phyloP scores from a whole-genome alignment of 2,113 vertebrate species.

The Australoheros scitulus region DNA sequence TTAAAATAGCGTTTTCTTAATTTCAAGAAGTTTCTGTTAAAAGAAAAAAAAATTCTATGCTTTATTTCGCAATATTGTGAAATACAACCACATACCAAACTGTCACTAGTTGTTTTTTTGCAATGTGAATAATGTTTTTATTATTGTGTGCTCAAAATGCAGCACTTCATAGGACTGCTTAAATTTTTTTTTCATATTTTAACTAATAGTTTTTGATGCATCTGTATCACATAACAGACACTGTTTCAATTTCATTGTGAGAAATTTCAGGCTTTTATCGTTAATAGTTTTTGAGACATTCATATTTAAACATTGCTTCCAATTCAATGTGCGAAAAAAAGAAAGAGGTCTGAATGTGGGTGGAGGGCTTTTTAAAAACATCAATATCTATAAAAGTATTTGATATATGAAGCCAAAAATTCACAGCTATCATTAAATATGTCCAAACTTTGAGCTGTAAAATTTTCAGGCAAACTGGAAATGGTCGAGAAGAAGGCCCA shows the following conservation, averaged over 20 bases:
- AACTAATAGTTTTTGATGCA: not conserved
- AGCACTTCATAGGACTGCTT: not conserved
- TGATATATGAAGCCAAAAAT: not conserved
- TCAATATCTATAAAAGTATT: not conserved
- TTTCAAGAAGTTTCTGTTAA: not conserved
- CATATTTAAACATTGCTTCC: not conserved
- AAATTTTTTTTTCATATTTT: not conserved
- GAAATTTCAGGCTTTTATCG: not conserved
- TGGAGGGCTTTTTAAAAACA: not conserved
- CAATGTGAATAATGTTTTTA: not conserved
- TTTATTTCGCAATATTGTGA: not conserved
- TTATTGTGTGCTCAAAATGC: not conserved
- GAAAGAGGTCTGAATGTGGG: not conserved
- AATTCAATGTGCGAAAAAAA: not conserved
- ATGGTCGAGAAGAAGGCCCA: not conserved
- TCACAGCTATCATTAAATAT: not conserved
- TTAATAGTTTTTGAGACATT: not conserved
- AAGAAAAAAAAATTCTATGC: not conserved
- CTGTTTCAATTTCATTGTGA: not conserved
- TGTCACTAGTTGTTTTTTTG: not conserved
- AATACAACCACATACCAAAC: not conserved
- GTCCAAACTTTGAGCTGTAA: not conserved
- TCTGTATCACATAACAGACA: not conserved
- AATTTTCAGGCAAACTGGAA: not conserved
- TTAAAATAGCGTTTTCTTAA: not conserved